Base-by-base conservation (phyloP, 2,888 invertebrate species). In the Trilocha varians region DNA sequence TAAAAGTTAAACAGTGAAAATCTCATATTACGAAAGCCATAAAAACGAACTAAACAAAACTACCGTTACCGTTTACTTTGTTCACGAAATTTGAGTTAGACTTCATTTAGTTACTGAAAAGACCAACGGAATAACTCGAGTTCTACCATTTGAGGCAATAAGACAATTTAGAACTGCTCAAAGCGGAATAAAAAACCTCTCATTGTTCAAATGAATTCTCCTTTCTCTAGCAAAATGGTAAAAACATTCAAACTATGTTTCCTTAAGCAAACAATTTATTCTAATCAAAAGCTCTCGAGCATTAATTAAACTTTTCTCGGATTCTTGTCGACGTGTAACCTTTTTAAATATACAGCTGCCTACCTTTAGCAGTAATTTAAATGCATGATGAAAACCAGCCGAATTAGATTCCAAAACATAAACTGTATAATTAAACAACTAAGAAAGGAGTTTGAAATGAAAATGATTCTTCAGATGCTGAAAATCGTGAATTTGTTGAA, bases 171-270 rank as follows among this genome's bases (percentile, higher is more conserved):
- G 11, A 25, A 25, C 6, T 25, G 49, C 47, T 57, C 53, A 50
- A 52, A 50, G 52, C 52, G 58, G 58, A 4, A 59, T 62, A 59
- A 59, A 62, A 64, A 59, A 55, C 55, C 55, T 59, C 56, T 62
- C 55, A 58, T 61, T 59, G 59, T 53, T 47, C 57, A 53, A 56
- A 64, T 67, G 65, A 66, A 68, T 64, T 60, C 50, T 48, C 50
- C 48, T 49, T 52, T 61, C 32, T 14, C 13, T 38, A 6, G 16
- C 36, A 33, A 9, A 25, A 34, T 16, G 15, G 34, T 33, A 38
- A 34, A 38, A 42, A 44, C 44, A 40, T 32, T 44, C 36, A 40
- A 47, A 38, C 40, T 43, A 40, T 43, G 39, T 37, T 25, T 25
- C 11, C 25, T 25, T 25, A 25, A 25, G 11, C 4, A 25, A 25